Evolutionary conservation across 2,888 invertebrate genomes (phyloP), one percentile per base, ranked within the genome.

Genomic region (Ophion ventricosus): DNA sequence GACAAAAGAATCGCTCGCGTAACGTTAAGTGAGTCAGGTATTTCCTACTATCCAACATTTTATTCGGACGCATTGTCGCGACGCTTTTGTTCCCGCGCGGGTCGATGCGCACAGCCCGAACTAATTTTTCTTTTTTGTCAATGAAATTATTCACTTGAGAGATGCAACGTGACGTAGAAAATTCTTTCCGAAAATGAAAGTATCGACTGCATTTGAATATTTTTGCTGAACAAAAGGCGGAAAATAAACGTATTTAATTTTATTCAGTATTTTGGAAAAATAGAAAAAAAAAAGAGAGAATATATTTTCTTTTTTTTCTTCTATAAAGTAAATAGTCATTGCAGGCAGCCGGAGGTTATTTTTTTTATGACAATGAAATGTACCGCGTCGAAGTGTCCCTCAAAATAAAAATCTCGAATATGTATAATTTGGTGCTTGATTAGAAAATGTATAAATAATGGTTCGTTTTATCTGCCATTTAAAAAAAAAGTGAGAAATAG

Each of bases 1-100:
- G 79, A 82, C 82, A 82, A 84, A 84, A 84, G 82, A 82, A 82
- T 82, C 82, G 56, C 66, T 75, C 70, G 78, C 72, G 82, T 82
- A 72, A 75, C 84, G 72, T 73, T 63, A 56, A 74, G 61, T 40
- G 43, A 56, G 43, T 14, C 70, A 56, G 72, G 40, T 43, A 79
- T 72, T 64, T 81, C 76, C 69, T 61, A 79, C 67, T 20, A 66
- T 75, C 75, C 43, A 78, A 79, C 64, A 49, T 73, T 72, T 69
- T 20, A 64, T 66, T 69, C 54, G 49, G 3, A 20, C 69, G 29
- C 59, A 49, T 23, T 61, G 61, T 76, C 63, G 54, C 35, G 23
- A 66, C 3, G 17, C 49, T 66, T 54, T 56, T 40, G 49, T 63
- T 2, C 40, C 43, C 61, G 43, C n/a, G n/a, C 75, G 29, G 29